A percentile compares a stretch with the other conserved stretches of the same genome.
Conservation (phyloP, 2,888 invertebrate genomes). For the Lasius fuliginosus region DNA sequence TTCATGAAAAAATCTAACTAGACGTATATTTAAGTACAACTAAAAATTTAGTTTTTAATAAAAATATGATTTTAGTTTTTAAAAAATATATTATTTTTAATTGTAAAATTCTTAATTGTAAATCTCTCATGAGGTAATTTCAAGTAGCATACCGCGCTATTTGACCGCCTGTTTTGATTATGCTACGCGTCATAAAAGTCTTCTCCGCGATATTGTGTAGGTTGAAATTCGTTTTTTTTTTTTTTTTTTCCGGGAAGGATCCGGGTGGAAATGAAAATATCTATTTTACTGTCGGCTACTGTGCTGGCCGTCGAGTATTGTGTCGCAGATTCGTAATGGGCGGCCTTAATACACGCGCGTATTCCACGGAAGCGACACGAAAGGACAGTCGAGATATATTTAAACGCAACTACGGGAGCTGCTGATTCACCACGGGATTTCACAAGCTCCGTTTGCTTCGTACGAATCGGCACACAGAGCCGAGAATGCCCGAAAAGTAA, state of each 20-base stretch:
- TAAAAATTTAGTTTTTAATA: not conserved
- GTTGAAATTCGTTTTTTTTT: not conserved
- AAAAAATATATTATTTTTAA: not conserved
- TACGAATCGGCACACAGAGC: conserved; percentile 32
- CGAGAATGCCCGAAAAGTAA: conserved; percentile 58
- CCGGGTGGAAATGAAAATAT: conserved; percentile 53
- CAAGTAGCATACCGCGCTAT: not conserved
- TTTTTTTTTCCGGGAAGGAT: not conserved
- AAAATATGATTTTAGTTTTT: not conserved
- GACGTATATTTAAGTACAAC: not conserved
- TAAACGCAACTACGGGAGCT: conserved; percentile 70
- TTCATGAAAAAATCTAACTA: not conserved
- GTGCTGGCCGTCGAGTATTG: conserved; percentile 56
- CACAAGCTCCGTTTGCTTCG: conserved; percentile 40
- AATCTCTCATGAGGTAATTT: not conserved
- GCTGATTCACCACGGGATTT: conserved; percentile 75
- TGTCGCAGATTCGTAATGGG: conserved; percentile 66
- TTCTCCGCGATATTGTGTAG: conserved; percentile 17
- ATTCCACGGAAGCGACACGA: conserved; percentile 58
- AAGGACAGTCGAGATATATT: conserved; percentile 75
- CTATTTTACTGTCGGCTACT: conserved; percentile 59
- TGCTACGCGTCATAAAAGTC: conserved; percentile 36
- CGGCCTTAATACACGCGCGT: conserved; percentile 53
- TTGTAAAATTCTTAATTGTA: not conserved
- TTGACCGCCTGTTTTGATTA: conserved; percentile 25